Evolutionary conservation across 2,888 invertebrate genomes (phyloP).

Genomic region (Dilophus febrilis): DNA sequence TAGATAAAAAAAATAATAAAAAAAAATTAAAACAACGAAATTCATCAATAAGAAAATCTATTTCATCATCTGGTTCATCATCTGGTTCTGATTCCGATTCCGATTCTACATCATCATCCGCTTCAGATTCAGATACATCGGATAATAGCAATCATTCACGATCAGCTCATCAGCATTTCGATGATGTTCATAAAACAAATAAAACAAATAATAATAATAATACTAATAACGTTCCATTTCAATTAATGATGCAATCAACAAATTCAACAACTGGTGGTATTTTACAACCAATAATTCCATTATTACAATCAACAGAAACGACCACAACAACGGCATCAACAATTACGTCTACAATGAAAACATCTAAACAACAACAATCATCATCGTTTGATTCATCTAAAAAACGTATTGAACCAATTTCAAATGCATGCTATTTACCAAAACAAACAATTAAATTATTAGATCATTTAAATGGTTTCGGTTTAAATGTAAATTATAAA

Average conservation of each 20-base stretch:
- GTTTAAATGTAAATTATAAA: conserved; percentile 43
- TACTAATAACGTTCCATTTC: conserved; percentile 15
- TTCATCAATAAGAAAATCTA: conserved; percentile 15
- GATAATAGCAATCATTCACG: conserved; percentile 18
- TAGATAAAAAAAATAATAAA: neutral
- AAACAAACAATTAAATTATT: no score
- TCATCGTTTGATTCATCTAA: conserved; percentile 10
- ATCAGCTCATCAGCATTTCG: conserved; percentile 18
- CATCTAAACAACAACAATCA: no score
- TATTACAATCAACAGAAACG: conserved; percentile 11
- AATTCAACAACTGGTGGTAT: conserved; percentile 66
- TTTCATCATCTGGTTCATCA: conserved; percentile 10
- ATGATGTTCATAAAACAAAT: conserved; percentile 17
- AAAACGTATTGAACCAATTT: conserved; percentile 36
- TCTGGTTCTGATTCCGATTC: conserved; percentile 5
- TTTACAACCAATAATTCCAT: conserved; percentile 48
- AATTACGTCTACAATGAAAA: no score
- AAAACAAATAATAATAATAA: conserved; percentile 22
- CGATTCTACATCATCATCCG: no score
- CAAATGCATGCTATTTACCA: conserved; percentile 37
- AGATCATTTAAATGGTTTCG: conserved; percentile 38
- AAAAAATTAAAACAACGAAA: neutral
- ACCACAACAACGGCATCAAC: no score
- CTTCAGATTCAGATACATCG: conserved; percentile 17
- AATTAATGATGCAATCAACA: no score